A percentile compares a stretch with the other conserved stretches of the same genome.
Conservation (phyloP, 2,113 vertebrate species). For the Nymphicus hollandicus region DNA sequence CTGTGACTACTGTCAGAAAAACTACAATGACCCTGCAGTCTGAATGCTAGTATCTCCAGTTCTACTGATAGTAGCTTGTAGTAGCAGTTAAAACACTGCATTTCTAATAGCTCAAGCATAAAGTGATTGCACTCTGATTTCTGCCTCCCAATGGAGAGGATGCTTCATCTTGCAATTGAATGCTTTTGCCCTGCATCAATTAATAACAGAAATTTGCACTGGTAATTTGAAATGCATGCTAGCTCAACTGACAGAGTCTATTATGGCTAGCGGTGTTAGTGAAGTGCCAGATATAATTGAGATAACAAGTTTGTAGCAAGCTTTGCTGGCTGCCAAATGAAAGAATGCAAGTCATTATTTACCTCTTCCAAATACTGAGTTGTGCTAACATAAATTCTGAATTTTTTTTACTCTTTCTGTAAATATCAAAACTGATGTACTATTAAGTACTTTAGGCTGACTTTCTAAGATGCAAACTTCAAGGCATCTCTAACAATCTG, state of each 20-base stretch:
- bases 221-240: neutral
- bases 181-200: neutral
- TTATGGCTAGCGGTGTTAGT: neutral
- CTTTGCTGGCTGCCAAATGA: neutral
- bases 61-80: neutral
- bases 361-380: neutral
- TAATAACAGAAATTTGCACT: constrained; percentile 26
- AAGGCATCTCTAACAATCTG: neutral
- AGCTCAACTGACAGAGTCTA: neutral
- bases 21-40: neutral
- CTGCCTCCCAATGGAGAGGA: neutral
- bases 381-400: neutral
- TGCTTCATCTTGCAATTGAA: neutral
- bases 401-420: neutral
- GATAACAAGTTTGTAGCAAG: neutral
- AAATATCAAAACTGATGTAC: neutral
- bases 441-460: neutral
- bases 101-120: neutral
- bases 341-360: neutral
- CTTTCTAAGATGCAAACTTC: neutral
- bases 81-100: neutral
- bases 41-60: neutral
- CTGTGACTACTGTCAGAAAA: neutral
- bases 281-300: neutral
- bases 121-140: neutral